phyloP scores from a whole-genome alignment of 2,113 vertebrate species.

The Lethenteron camtschaticum region DNA sequence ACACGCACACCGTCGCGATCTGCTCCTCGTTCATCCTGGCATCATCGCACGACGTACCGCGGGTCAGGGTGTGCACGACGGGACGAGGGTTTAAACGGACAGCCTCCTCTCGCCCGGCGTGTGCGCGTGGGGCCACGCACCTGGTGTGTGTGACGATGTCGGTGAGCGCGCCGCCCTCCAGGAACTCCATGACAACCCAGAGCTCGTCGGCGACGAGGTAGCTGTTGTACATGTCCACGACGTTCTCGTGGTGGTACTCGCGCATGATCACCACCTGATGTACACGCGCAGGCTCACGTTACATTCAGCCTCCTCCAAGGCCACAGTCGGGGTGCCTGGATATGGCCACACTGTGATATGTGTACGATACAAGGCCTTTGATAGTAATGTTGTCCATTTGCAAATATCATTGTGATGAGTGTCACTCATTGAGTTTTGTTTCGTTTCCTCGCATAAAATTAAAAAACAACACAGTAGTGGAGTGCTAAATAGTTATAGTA shows the following conservation, averaged over 20 bases:
- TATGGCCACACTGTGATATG: too few relatives aligned
- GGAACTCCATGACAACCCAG: constrained; percentile 96
- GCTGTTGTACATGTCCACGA: constrained; percentile 97
- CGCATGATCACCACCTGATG: constrained; percentile 83
- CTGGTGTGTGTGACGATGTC: constrained; percentile 91
- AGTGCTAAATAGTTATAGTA: too few relatives aligned
- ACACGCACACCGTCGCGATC: constrained; percentile 65
- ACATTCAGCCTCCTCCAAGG: too few relatives aligned
- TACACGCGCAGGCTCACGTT: too few relatives aligned
- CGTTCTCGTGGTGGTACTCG: constrained; percentile 85
- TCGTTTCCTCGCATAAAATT: too few relatives aligned
- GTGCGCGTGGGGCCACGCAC: constrained; percentile 14
- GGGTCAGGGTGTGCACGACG: constrained; percentile 3
- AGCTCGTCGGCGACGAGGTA: constrained; percentile 85
- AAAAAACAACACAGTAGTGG: too few relatives aligned
- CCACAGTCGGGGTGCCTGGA: too few relatives aligned
- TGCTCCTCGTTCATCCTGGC: constrained; percentile 85
- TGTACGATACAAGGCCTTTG: too few relatives aligned
- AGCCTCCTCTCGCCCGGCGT: background rate
- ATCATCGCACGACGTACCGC: background rate
- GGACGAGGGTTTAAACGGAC: background rate
- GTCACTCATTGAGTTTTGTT: too few relatives aligned
- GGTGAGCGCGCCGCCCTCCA: constrained; percentile 71
- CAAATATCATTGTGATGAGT: too few relatives aligned
- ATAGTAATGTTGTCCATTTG: too few relatives aligned